Percentiles rank a stretch among this genome's conserved stretches.
These are phyloP conservation scores for Anguilla rostrata DNA, from an alignment of 2,113 vertebrate species.

Conservation along the genomic window DNA sequence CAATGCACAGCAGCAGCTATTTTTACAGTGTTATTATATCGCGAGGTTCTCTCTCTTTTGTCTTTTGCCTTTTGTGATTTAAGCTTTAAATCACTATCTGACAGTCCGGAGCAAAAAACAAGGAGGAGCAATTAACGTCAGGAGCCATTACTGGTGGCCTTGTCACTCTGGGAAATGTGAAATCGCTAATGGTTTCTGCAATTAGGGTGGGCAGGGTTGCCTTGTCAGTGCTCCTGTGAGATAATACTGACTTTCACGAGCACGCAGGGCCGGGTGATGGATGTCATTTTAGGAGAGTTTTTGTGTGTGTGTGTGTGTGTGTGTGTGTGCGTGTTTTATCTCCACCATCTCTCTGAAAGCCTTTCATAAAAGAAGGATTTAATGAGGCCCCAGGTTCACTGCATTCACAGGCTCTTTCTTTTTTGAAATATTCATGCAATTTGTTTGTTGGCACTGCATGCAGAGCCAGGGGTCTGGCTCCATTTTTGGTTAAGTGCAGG, in stretches of 20 bases:
- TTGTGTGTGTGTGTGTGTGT: neutral
- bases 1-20: conserved; percentile 6
- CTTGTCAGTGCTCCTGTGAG: conserved; percentile 21
- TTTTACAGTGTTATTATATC: conserved; percentile 7
- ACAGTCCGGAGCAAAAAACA: conserved; percentile 22
- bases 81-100: conserved; percentile 29
- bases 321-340: neutral
- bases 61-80: conserved; percentile 23
- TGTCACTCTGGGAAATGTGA: conserved; percentile 29
- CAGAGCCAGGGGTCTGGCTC: neutral
- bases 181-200: conserved; percentile 34
- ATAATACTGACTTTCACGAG: conserved; percentile 27
- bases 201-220: conserved; percentile 31
- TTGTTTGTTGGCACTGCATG: conserved; percentile 26
- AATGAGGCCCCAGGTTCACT: conserved; percentile 29
- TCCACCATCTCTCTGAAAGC: conserved; percentile 10
- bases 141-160: conserved; percentile 25
- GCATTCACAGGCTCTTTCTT: conserved; percentile 15
- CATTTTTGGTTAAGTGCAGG: neutral
- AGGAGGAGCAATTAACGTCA: conserved; percentile 28
- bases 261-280: conserved; percentile 17
- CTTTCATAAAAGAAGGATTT: conserved; percentile 27
- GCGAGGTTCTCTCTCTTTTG: neutral
- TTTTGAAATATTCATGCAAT: conserved; percentile 28
- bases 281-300: conserved; percentile 29